Percentiles rank a stretch among this genome's conserved stretches.
Evolutionary conservation across 2,797 vertebrate genomes (phyloP).

Genomic region (Xenops minutus): DNA sequence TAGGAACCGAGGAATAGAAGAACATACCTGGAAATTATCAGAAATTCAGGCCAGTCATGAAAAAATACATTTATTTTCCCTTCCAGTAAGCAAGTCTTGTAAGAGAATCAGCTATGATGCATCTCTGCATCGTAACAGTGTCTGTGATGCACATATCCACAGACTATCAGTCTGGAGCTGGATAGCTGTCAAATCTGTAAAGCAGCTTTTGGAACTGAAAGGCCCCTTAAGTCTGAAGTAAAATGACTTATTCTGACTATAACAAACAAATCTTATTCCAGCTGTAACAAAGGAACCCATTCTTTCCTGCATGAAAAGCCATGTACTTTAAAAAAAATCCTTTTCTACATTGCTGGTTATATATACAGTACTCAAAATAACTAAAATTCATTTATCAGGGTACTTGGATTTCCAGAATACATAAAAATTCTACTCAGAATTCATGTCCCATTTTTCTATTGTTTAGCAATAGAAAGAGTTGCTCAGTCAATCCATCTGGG

Average conservation of each 20-base stretch:
- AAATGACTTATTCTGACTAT: neutral
- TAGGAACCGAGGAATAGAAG: neutral
- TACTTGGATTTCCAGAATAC: neutral
- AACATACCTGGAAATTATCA: neutral
- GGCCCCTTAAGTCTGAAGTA: neutral
- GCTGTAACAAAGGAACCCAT: neutral
- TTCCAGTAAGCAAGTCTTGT: neutral
- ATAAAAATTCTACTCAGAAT: neutral
- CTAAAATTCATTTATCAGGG: neutral
- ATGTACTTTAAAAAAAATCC: neutral
- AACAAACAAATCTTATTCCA: neutral
- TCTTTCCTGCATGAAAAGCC: neutral
- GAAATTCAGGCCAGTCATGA: neutral
- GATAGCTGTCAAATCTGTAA: neutral
- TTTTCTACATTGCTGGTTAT: neutral
- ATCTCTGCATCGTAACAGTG: neutral
- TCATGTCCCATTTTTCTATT: constrained; percentile 6
- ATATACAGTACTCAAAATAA: neutral
- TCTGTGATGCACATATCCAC: neutral
- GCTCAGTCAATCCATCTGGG: neutral
- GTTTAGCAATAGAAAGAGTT: neutral
- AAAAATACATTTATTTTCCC: neutral
- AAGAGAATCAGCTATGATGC: neutral
- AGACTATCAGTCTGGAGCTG: neutral
- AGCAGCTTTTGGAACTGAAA: neutral